Base-by-base conservation (phyloP, 1,140 invertebrate genomes). In the Acromyrmex heyeri region DNA sequence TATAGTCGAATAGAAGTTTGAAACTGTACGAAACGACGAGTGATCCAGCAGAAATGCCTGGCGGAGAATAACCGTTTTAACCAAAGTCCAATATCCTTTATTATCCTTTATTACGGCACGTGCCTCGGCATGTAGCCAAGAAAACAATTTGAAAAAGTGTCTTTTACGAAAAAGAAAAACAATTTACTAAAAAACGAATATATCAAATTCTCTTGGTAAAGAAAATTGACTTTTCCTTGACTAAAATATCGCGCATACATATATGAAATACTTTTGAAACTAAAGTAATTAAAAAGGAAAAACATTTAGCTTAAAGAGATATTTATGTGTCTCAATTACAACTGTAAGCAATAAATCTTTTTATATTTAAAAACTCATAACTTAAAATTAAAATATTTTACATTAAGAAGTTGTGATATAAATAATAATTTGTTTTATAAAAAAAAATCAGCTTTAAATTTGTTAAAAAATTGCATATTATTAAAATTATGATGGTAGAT, bases 1-100 rank as follows among this genome's bases (percentile, higher is more conserved):
- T 85, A 50, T n/a, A 73, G 50, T 27, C 79, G 27, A 75, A 87
- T 76, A 62, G 16, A 44, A 87, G 70, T 87, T 87, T 12, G 64
- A 85, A 87, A 87, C 77, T 86, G 59, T 18, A 57, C 50, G 24
- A 24, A 24, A 24, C 24, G 44, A 16, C 16, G 50, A 57, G 48
- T 30, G 53, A 87, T 67, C 57, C 67, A 57, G 14, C 12, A 65
- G 27, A 44, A 72, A 86, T 72, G 69, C 44, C 30, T 85, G 44
- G 16, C 44, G 16, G 24, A 53, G 86, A 57, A 79, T 76, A 77
- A 75, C 64, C 24, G 44, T 53, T 57, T 30, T 34, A 76, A 86
- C 72, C 57, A 83, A 88, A 87, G 65, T 85, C 77, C 44, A 72
- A 75, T 83, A 87, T 75, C 61, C 61, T 77, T 79, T 67, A 87